These are phyloP conservation scores for Vulpes lagopus DNA, from an alignment of 2,113 vertebrate species.

Conservation along the genomic window DNA sequence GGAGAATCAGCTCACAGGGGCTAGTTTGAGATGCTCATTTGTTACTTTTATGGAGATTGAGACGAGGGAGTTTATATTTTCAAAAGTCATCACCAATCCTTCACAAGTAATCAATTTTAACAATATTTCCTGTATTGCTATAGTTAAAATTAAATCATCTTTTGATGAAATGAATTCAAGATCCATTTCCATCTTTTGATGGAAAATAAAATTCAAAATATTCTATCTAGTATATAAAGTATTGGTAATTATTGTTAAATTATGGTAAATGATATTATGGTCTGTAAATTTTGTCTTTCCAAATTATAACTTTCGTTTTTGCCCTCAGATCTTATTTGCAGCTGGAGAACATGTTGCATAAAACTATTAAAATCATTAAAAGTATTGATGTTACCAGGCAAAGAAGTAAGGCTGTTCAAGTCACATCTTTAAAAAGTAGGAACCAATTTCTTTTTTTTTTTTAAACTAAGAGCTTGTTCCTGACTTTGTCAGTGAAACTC, in stretches of 20 bases:
- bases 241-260: background rate
- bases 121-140: background rate
- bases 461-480: slow-evolving; percentile 3
- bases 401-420: background rate
- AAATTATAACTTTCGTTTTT: slow-evolving; percentile 4
- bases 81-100: background rate
- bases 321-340: background rate
- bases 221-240: background rate
- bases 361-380: slow-evolving; percentile 24
- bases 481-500: background rate
- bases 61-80: slow-evolving; percentile 37
- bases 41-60: background rate
- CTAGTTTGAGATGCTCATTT: background rate
- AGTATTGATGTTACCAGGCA: background rate
- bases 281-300: background rate
- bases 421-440: background rate
- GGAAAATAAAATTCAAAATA: background rate
- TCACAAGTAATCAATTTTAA: background rate
- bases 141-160: slow-evolving; percentile 4
- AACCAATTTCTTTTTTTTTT: background rate
- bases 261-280: background rate
- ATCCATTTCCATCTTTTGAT: background rate
- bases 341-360: background rate
- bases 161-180: slow-evolving; percentile 43
- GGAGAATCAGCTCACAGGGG: background rate